These are phyloP conservation scores for Osedax frankpressi DNA, from an alignment of 2,888 invertebrate genomes.

Conservation along the genomic window DNA sequence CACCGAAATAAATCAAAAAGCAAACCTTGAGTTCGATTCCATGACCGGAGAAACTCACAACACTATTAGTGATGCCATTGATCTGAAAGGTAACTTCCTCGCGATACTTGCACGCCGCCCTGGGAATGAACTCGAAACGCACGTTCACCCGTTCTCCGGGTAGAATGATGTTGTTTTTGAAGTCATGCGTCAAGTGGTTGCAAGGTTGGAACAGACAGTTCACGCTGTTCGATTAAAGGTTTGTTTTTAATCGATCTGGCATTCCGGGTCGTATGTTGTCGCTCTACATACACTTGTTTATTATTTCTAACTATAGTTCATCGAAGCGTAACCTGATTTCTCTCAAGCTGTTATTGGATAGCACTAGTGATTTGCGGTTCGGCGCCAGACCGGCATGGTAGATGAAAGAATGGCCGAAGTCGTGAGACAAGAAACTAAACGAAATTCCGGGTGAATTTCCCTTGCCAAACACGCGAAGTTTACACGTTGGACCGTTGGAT, in stretches of 20 bases:
- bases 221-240: slow-evolving; percentile 39
- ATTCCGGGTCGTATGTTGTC: too few species aligned
- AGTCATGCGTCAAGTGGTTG: slow-evolving; percentile 38
- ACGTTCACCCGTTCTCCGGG: slow-evolving; percentile 34
- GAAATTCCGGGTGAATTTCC: slow-evolving; percentile 53
- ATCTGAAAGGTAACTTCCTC: slow-evolving; percentile 44
- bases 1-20: too few species aligned
- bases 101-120: slow-evolving; percentile 37
- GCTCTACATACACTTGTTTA: too few species aligned
- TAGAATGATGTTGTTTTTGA: slow-evolving; percentile 39
- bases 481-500: slow-evolving; percentile 57
- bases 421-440: slow-evolving; percentile 54
- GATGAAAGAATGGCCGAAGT: slow-evolving; percentile 58
- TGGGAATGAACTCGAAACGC: slow-evolving; percentile 40
- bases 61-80: slow-evolving; percentile 43
- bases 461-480: slow-evolving; percentile 52
- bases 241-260: too few species aligned
- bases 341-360: slow-evolving; percentile 43
- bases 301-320: too few species aligned
- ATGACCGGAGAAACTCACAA: slow-evolving; percentile 37
- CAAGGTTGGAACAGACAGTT: slow-evolving; percentile 40
- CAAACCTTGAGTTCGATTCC: slow-evolving; percentile 45
- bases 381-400: slow-evolving; percentile 42
- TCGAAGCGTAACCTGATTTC: slow-evolving; percentile 46
- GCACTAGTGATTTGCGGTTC: slow-evolving; percentile 32